Base-by-base conservation (phyloP, 2,113 vertebrate genomes). In the Sterrhoptilus dennistouni region DNA sequence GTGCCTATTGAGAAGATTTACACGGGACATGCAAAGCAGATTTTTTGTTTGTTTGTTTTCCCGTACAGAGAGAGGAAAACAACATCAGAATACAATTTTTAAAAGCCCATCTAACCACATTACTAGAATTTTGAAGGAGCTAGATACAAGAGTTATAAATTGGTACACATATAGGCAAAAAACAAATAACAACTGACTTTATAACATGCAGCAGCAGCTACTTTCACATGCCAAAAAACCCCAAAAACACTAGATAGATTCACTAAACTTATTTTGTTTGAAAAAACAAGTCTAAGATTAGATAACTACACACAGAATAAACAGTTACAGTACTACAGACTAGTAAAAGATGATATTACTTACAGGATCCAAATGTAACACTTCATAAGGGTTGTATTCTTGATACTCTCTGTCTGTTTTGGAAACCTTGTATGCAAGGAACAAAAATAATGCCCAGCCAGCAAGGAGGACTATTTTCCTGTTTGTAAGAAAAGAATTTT, bases 381-480 rank as follows among this genome's bases (percentile, higher is more conserved):
- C 99, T 98, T 99, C 99, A 72, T 99, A 99, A 52, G 99, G 99
- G 96, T 99, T 99, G 96, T 99, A 99, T 94, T 99, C 99, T 97
- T 99, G 99, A 98, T 99, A 99, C 91, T 99, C 99, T 94, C 99
- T 95, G 96, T 99, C 99, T 69, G 99, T 98, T 98, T 99, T 99
- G 91, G 99, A 99, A 98, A 99, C 99, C 96, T 99, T 99, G 97
- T 99, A 99, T 29, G 98, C 98, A 97, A 99, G 98, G 90, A 99
- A 98, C 97, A 99, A 96, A 97, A 99, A 99, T 83, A 99, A 97
- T n/a, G 98, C 98, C 99, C 99, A 99, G 94, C 99, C 99, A 96
- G 99, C 98, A 97, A 99, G 98, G 82, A 99, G 98, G 89, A 98
- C 98, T 95, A 98, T 97, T 98, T 99, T 99, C 98, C 99, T 99